A percentile compares a stretch with the other conserved stretches of the same genome.
These are phyloP conservation scores for cattle (Bos taurus) DNA, from an alignment of 2,113 vertebrate species.

Conservation along the genomic window ARS-UCD2.0 NC_037338.1:94364001-94364500, in stretches of 20 bases:
- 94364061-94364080: neutral
- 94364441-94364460: neutral
- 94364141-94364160: neutral
- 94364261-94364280: neutral
- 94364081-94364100: neutral
- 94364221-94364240: neutral
- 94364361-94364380: neutral
- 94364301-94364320: neutral
- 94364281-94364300: neutral
- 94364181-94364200: neutral
- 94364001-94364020: neutral
- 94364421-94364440: neutral
- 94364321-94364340: neutral
- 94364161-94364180: neutral
- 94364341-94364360: neutral
- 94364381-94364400: neutral
- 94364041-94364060: neutral
- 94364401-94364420: neutral
- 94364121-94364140: neutral
- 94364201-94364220: neutral
- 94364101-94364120: neutral
- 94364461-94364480: neutral
- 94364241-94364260: constrained; percentile 2
- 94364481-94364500: neutral
- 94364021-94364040: neutral